Evolutionary conservation across 2,888 invertebrate genomes (phyloP).

Genomic region (Xestobium rufovillosum): DNA sequence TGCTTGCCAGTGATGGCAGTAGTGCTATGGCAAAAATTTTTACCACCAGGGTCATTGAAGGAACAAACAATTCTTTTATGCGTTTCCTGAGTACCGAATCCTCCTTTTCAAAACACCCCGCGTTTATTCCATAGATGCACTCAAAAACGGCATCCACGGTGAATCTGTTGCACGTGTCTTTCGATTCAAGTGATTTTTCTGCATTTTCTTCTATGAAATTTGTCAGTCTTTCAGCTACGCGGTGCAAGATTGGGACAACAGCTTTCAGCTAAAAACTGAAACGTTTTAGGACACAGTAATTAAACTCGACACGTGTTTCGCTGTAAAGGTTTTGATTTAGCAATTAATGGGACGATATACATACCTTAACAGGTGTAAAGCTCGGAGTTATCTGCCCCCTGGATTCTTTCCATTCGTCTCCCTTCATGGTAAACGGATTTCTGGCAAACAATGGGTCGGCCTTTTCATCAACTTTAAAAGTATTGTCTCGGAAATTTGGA

Average conservation of each 20-base stretch:
- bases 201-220: neutral
- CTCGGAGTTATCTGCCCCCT: conserved; percentile 46
- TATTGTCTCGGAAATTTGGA: conserved; percentile 37
- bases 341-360: too few relatives aligned
- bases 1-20: neutral
- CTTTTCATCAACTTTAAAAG: conserved; percentile 36
- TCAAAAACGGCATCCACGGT: neutral
- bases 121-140: neutral
- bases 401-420: conserved; percentile 45
- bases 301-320: too few relatives aligned
- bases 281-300: too few relatives aligned
- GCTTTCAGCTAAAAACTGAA: neutral
- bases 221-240: neutral
- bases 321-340: too few relatives aligned
- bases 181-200: neutral
- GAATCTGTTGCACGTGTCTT: neutral
- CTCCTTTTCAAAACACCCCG: neutral
- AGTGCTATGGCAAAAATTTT: neutral
- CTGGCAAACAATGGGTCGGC: conserved; percentile 43
- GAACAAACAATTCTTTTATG: neutral
- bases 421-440: conserved; percentile 45
- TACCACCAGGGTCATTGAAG: neutral
- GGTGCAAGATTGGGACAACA: neutral
- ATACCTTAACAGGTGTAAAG: conserved; percentile 45
- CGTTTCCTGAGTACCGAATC: neutral